Percentiles rank a stretch among this genome's conserved stretches.
Evolutionary conservation across 1,140 invertebrate genomes (phyloP).

Genomic region (Bombyx mori): DNA sequence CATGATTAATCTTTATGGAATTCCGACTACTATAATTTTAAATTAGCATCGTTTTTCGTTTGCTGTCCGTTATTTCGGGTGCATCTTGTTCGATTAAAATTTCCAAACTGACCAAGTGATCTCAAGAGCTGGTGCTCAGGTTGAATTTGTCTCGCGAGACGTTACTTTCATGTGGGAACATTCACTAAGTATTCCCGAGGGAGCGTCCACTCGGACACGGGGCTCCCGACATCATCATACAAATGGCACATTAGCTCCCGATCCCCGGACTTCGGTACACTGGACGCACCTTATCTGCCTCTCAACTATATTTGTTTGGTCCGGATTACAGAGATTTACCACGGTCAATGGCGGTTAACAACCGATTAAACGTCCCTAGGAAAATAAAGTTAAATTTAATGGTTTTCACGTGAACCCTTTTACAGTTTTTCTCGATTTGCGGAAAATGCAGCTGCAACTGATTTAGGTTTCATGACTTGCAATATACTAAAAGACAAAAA

Average conservation of each 20-base stretch:
- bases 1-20: too few relatives aligned
- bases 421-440: background rate
- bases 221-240: constrained; percentile 52
- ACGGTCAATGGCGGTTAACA: constrained; percentile 52
- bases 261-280: constrained; percentile 20
- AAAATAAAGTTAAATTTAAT: constrained; percentile 57
- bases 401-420: constrained; percentile 2
- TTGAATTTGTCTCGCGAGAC: constrained; percentile 8
- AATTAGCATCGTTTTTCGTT: too few relatives aligned
- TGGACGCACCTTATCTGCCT: constrained; percentile 65
- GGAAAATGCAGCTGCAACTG: too few relatives aligned
- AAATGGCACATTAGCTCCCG: constrained; percentile 63
- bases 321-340: constrained; percentile 66
- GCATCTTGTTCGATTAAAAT: too few relatives aligned
- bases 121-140: too few relatives aligned
- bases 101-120: too few relatives aligned
- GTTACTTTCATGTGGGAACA: constrained; percentile 28
- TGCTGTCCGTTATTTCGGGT: too few relatives aligned
- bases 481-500: too few relatives aligned
- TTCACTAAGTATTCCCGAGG: constrained; percentile 30
- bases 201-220: constrained; percentile 16
- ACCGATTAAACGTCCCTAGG: constrained; percentile 55
- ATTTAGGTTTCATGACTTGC: too few relatives aligned
- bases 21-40: too few relatives aligned
- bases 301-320: constrained; percentile 65